Evolutionary conservation across 2,797 vertebrate genomes (phyloP).

Genomic region (Lutjanus argentimaculatus): DNA sequence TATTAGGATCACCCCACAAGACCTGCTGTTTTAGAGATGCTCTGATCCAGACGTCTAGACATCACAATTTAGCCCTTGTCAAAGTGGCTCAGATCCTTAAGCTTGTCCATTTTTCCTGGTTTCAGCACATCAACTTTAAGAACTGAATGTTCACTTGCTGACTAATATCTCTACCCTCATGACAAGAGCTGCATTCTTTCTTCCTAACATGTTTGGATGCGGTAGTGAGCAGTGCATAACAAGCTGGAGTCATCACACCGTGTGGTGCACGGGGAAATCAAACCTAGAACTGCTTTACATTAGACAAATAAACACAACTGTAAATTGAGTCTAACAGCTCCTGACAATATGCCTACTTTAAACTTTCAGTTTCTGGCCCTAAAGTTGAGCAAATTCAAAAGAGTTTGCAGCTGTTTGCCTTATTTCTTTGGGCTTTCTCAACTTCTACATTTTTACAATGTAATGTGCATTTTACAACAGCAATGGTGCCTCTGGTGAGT

Average conservation of each 20-base stretch:
- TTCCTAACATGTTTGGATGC: neutral
- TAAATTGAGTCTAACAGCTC: too few species aligned
- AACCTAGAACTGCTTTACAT: neutral
- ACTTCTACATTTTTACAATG: neutral
- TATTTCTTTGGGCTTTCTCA: conserved; percentile 5
- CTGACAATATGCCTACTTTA: too few species aligned
- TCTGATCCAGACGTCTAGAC: too few species aligned
- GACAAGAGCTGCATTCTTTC: too few species aligned
- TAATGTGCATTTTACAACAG: neutral
- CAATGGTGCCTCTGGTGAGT: neutral
- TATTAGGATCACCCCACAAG: too few species aligned
- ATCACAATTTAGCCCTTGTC: too few species aligned
- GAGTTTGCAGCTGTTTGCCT: neutral
- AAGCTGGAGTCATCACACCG: neutral
- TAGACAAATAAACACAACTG: neutral
- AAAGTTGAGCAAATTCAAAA: neutral
- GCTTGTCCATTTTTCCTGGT: too few species aligned
- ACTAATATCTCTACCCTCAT: too few species aligned
- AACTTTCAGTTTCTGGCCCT: neutral
- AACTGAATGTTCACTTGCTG: too few species aligned
- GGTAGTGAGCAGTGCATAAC: neutral
- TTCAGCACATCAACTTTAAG: too few species aligned
- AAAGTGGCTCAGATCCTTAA: too few species aligned
- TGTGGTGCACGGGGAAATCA: neutral
- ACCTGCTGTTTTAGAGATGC: too few species aligned